Evolutionary conservation across 2,797 vertebrate species (phyloP).

Genomic region (Australoheros facetus): DNA sequence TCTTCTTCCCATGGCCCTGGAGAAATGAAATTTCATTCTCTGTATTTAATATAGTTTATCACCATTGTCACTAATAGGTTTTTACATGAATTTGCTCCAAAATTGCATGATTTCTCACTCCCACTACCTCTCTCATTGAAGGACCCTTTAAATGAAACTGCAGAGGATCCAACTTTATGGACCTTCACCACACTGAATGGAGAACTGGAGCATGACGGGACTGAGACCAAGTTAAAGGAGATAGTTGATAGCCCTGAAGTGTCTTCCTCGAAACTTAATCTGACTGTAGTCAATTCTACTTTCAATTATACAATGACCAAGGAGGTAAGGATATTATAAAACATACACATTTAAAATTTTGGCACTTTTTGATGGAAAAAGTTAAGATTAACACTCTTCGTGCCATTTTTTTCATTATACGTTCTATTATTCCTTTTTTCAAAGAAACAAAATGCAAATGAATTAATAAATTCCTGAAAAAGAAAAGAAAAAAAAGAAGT

Average conservation of each 20-base stretch:
- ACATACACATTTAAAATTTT: not conserved
- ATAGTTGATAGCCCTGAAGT: slow-evolving; percentile 13
- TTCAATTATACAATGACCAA: slow-evolving; percentile 57
- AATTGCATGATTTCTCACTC: not conserved
- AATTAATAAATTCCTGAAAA: not conserved
- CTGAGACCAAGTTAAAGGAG: slow-evolving; percentile 24
- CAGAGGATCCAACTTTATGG: slow-evolving; percentile 50
- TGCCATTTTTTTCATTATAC: not conserved
- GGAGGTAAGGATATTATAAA: slow-evolving; percentile 52
- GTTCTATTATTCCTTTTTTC: not conserved
- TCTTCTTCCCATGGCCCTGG: not conserved
- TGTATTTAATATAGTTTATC: not conserved
- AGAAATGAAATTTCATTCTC: not conserved
- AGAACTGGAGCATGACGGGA: slow-evolving; percentile 15
- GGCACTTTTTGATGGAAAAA: not conserved
- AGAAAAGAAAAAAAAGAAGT: too few relatives aligned
- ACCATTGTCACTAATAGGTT: not conserved
- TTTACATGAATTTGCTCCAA: not conserved
- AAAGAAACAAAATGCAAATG: not conserved
- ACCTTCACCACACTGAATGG: slow-evolving; percentile 6
- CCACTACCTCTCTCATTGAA: slow-evolving; percentile 39
- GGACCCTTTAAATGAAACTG: slow-evolving; percentile 60
- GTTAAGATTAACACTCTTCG: not conserved
- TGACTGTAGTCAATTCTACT: slow-evolving; percentile 55
- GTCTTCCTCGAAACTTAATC: slow-evolving; percentile 47